Evolutionary conservation across 2,113 vertebrate genomes (phyloP), one percentile per base, ranked within the genome.

Genomic region (Melanerpes formicivorus): DNA sequence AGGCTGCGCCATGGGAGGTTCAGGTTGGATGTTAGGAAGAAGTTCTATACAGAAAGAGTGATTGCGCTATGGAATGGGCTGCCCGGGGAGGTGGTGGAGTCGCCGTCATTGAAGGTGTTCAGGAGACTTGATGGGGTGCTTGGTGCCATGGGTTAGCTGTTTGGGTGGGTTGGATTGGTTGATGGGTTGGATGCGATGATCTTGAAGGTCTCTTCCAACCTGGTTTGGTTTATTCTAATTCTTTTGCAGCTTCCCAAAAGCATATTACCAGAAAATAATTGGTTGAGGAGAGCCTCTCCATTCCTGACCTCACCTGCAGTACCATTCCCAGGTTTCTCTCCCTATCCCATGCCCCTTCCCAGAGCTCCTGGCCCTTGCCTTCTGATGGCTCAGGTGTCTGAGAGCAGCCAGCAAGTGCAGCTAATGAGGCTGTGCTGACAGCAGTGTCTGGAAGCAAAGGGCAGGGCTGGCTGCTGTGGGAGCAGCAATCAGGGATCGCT

Each of bases 401-500:
- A 90, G 85, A 93, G 85, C 32, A 29, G 90, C 48, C 88, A 78
- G 58, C 60, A 90, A 95, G 69, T 93, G 85, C 71, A 86, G 80
- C 74, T 94, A 93, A 93, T 95, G 83, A 32, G 73, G 76, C 78
- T 69, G 86, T 26, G 65, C 48, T 91, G 93, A 91, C 85, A 90
- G 75, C 64, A 88, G 60, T 34, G 58, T 93, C 76, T 77, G 90
- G 88, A 95, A 94, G 69, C 79, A 87, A 95, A 95, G 80, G 91
- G 15, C 6, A 5, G 48, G 32, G 56, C 74, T 80, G 37, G 30
- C 80, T 95, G 85, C 71, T 94, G 62, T 90, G 94, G 95, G 88
- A 88, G 88, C 65, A 90, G 83, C 42, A 95, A 67, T 83, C 62
- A 80, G 78, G 76, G 76, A 48, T 91, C 58, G 86, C 56, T 74